Evolutionary conservation across 2,797 vertebrate species (phyloP).

Genomic region (Mus minutoides): DNA sequence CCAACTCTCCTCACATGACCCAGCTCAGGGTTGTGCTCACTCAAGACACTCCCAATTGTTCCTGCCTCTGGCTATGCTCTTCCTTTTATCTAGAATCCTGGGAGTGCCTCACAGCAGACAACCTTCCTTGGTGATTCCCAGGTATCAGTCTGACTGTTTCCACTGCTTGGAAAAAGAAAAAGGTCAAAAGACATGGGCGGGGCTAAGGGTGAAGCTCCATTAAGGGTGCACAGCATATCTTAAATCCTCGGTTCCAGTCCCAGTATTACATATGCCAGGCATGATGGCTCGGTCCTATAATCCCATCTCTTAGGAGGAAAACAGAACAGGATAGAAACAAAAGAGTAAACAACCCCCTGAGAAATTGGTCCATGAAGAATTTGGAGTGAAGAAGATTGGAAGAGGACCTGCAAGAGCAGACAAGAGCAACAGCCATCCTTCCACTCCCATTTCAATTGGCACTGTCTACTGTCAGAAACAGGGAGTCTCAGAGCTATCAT

Average conservation of each 20-base stretch:
- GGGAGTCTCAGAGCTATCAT: not conserved
- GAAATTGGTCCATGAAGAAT: not conserved
- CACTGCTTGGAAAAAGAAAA: not conserved
- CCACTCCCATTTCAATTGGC: no score
- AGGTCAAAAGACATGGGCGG: not conserved
- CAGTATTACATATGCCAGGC: not conserved
- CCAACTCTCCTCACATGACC: no score
- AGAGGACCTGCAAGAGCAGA: not conserved
- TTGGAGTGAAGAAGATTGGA: no score
- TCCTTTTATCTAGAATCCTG: not conserved
- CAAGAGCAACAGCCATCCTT: constrained; percentile 64
- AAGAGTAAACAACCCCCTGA: not conserved
- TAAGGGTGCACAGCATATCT: not conserved
- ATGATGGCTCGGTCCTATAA: not conserved
- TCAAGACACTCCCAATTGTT: no score
- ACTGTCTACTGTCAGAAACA: constrained; percentile 73
- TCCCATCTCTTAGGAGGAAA: not conserved
- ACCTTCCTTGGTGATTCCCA: not conserved
- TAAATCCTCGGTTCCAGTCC: not conserved
- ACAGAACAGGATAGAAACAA: not conserved
- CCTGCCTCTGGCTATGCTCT: no score
- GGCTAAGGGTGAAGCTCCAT: not conserved
- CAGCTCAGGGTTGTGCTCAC: no score
- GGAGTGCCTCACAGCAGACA: not conserved
- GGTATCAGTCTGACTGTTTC: not conserved